Evolutionary conservation across 2,113 vertebrate genomes (phyloP).

Genomic region (Stictonetta naevosa): DNA sequence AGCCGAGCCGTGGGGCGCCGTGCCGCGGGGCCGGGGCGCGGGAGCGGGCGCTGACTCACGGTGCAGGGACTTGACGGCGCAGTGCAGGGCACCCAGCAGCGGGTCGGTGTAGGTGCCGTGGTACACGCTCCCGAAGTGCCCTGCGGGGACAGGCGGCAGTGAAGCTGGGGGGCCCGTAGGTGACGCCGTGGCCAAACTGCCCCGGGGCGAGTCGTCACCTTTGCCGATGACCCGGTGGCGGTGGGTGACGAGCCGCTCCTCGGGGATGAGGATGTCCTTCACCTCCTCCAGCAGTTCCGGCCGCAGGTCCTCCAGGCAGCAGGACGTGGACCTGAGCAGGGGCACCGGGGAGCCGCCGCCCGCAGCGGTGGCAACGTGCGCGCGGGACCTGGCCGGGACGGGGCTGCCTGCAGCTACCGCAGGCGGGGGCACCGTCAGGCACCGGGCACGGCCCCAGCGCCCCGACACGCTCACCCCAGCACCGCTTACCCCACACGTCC

Average conservation of each 20-base stretch:
- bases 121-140: constrained; percentile 96
- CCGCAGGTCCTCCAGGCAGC: constrained; percentile 83
- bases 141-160: constrained; percentile 58
- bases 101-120: constrained; percentile 89
- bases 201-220: constrained; percentile 66
- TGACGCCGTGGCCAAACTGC: neutral
- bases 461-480: accelerated
- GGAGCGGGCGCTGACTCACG: constrained; percentile 73
- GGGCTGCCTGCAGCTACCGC: constrained; percentile 29
- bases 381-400: neutral
- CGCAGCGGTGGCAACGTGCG: neutral
- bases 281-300: constrained; percentile 90
- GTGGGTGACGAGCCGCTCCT: constrained; percentile 84
- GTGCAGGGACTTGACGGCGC: constrained; percentile 93
- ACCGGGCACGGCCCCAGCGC: neutral
- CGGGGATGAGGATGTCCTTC: constrained; percentile 93
- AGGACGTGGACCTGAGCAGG: constrained; percentile 83
- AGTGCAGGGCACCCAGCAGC: constrained; percentile 84
- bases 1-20: neutral
- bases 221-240: constrained; percentile 91
- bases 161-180: neutral
- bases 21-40: accelerated
- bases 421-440: neutral
- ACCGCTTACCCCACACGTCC: constrained; percentile 61
- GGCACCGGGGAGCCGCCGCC: constrained; percentile 76